phyloP scores from a whole-genome alignment of 2,888 invertebrate genomes.

The Eupsilia transversa region DNA sequence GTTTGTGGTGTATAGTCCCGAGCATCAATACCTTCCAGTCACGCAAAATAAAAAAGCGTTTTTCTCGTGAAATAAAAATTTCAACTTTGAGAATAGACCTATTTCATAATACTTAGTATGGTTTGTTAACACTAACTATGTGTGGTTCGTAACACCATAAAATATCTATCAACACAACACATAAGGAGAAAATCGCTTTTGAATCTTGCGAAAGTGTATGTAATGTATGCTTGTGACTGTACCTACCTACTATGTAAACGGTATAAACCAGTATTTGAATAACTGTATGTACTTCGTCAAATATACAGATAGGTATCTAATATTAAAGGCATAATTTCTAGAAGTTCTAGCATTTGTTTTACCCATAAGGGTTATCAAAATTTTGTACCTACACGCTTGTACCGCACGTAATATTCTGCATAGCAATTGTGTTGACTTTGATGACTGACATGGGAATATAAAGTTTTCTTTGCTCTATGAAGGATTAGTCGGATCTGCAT shows the following conservation, averaged over 20 bases:
- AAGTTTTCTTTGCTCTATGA: background rate
- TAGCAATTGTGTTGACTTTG: background rate
- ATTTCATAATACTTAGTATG: background rate
- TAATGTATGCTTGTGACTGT: background rate
- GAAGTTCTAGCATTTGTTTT: constrained; percentile 1
- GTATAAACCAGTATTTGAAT: background rate
- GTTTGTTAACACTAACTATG: background rate
- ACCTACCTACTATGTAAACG: background rate
- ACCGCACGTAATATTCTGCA: background rate
- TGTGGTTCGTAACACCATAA: background rate
- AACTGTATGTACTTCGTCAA: background rate
- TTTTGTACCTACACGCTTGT: too few relatives aligned
- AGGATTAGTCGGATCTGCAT: background rate
- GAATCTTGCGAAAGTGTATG: background rate
- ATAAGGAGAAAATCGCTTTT: background rate
- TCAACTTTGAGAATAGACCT: background rate
- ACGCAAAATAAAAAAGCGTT: background rate
- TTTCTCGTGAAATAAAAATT: background rate
- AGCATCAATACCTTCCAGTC: background rate
- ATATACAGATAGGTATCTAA: background rate
- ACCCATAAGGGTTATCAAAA: background rate
- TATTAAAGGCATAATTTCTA: constrained; percentile 1
- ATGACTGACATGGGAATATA: background rate
- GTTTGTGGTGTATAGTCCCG: background rate
- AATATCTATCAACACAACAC: background rate